These are phyloP conservation scores for Seriola rivoliana DNA, from an alignment of 2,113 vertebrate species.

Conservation along the genomic window DNA sequence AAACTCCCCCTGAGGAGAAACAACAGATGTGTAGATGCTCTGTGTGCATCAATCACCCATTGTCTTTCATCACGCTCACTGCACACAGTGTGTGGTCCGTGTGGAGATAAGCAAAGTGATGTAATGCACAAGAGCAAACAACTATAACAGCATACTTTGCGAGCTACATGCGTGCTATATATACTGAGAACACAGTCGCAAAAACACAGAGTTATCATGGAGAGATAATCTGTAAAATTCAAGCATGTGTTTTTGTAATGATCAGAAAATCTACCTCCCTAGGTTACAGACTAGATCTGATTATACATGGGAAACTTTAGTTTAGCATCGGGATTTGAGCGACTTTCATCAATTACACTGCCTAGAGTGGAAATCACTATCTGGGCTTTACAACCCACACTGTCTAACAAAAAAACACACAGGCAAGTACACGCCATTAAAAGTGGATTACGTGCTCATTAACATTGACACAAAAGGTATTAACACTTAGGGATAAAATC, in stretches of 20 bases:
- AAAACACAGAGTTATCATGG: constrained; percentile 16
- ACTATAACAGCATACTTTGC: constrained; percentile 41
- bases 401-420: not conserved
- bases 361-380: constrained; percentile 24
- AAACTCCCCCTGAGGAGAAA: constrained; percentile 67
- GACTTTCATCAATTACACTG: constrained; percentile 21
- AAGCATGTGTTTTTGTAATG: constrained; percentile 4
- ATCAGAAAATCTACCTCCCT: not conserved
- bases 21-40: constrained; percentile 78
- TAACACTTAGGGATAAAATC: constrained; percentile 67
- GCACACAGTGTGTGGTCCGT: constrained; percentile 70
- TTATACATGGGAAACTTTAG: not conserved
- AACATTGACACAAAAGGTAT: constrained; percentile 61
- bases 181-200: constrained; percentile 20
- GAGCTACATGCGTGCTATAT: constrained; percentile 9
- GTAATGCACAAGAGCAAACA: constrained; percentile 46
- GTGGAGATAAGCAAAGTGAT: constrained; percentile 64
- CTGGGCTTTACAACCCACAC: constrained; percentile 44
- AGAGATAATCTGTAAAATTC: not conserved
- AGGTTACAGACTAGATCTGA: not conserved
- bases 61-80: constrained; percentile 68
- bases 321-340: constrained; percentile 22
- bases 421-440: constrained; percentile 31
- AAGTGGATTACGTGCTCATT: constrained; percentile 66
- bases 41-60: constrained; percentile 74